These are phyloP conservation scores for Phlogophora meticulosa DNA, from an alignment of 2,888 invertebrate genomes.

Conservation along the genomic window DNA sequence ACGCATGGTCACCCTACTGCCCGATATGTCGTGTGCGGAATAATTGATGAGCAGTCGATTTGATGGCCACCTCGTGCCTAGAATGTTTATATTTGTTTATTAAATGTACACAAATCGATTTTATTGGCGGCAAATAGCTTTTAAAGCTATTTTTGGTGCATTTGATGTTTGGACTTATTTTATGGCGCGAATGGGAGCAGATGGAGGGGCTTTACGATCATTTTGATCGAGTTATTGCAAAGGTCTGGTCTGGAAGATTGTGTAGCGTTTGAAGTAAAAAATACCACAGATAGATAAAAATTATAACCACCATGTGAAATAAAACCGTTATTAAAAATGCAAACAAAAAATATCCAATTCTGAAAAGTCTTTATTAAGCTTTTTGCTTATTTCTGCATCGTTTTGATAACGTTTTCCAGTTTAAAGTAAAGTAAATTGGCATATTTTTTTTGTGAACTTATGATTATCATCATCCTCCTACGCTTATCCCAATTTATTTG, in stretches of 20 bases:
- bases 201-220: slow-evolving; percentile 23
- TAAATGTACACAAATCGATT: slow-evolving; percentile 57
- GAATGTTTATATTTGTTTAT: slow-evolving; percentile 60
- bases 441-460: too few relatives aligned
- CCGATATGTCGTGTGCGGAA: slow-evolving; percentile 65
- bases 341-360: too few relatives aligned
- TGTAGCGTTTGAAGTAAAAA: neutral
- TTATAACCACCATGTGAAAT: too few relatives aligned
- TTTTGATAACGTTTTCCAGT: too few relatives aligned
- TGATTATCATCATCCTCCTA: too few relatives aligned
- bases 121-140: slow-evolving; percentile 44
- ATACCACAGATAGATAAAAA: too few relatives aligned
- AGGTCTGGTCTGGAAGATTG: neutral
- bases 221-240: slow-evolving; percentile 18
- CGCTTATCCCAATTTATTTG: too few relatives aligned
- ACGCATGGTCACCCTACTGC: slow-evolving; percentile 54
- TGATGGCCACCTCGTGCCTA: slow-evolving; percentile 58
- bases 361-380: too few relatives aligned
- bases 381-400: too few relatives aligned
- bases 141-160: slow-evolving; percentile 44
- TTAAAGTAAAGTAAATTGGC: too few relatives aligned
- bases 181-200: slow-evolving; percentile 13
- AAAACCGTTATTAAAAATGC: too few relatives aligned
- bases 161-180: slow-evolving; percentile 54
- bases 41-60: slow-evolving; percentile 66